A percentile compares a stretch with the other conserved stretches of the same genome.
These are phyloP conservation scores for Atherinosoma microstoma DNA, from an alignment of 2,797 vertebrate genomes.

Conservation along the genomic window DNA sequence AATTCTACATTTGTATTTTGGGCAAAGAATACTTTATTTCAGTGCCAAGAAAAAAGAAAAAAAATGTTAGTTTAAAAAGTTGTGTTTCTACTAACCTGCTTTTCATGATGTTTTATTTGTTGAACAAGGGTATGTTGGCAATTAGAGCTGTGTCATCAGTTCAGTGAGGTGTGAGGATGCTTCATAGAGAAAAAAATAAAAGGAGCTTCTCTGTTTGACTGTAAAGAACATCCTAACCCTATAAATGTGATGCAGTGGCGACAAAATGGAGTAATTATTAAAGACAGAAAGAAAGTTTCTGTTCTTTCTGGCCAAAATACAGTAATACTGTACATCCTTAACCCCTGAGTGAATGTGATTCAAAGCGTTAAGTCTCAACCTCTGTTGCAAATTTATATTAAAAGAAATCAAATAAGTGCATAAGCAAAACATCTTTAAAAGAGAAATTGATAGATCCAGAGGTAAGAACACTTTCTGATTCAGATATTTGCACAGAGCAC, in stretches of 20 bases:
- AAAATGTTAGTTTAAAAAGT: background rate
- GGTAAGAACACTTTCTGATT: background rate
- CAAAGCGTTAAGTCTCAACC: too few species aligned
- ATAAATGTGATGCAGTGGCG: constrained; percentile 19
- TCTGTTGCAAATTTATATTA: background rate
- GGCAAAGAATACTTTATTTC: too few species aligned
- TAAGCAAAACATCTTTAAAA: background rate
- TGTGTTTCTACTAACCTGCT: constrained; percentile 1
- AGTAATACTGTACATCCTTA: background rate
- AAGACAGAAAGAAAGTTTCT: background rate
- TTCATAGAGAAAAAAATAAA: constrained; percentile 15
- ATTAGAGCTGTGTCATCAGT: constrained; percentile 27
- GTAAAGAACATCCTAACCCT: constrained; percentile 24
- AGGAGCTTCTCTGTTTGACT: constrained; percentile 18
- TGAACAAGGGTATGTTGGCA: background rate
- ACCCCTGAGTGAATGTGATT: background rate
- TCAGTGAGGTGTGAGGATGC: constrained; percentile 26
- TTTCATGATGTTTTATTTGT: constrained; percentile 8
- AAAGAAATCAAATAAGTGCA: background rate
- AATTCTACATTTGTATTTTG: too few species aligned
- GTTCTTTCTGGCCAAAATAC: background rate
- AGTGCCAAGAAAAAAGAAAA: too few species aligned
- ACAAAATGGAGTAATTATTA: constrained; percentile 15
- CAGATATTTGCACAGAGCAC: background rate
- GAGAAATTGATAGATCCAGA: background rate